Conservation (phyloP, 1,140 invertebrate genomes). For the Stenopsyche tienmushanensis region DNA sequence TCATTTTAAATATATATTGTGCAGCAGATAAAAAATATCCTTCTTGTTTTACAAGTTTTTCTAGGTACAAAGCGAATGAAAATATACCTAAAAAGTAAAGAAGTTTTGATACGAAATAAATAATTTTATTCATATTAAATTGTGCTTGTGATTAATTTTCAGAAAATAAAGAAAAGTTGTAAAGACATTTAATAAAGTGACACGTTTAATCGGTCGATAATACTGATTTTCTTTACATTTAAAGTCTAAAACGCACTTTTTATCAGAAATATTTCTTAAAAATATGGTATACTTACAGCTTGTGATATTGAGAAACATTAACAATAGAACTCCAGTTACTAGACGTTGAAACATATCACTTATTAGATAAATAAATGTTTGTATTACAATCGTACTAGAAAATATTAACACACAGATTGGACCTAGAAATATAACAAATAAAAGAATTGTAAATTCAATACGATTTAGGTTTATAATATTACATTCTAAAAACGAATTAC, state of each 20-base stretch:
- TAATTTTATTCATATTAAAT: not conserved
- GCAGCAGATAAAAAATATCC: not conserved
- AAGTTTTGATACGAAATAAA: not conserved
- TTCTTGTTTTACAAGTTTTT: not conserved
- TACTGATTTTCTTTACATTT: no score
- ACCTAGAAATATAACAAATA: constrained; percentile 5
- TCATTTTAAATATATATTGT: not conserved
- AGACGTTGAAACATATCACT: not conserved
- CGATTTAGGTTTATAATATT: not conserved
- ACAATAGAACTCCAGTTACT: not conserved
- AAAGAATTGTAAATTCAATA: not conserved
- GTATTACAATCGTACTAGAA: not conserved
- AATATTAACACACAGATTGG: not conserved
- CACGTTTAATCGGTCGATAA: no score
- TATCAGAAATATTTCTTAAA: no score
- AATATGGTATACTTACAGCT: constrained; percentile 11
- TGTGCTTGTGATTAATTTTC: not conserved
- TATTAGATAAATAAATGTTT: constrained; percentile 7
- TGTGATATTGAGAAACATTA: not conserved
- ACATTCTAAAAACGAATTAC: constrained; percentile 5
- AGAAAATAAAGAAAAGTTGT: not conserved
- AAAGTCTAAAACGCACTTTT: no score
- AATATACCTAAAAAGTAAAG: constrained; percentile 5
- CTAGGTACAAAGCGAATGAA: not conserved
- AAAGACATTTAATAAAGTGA: no score